Evolutionary conservation across 30 jellyfish, hydroid and myxozoan species (phyloP), one percentile per base, ranked within the genome.

Genomic region (Pseudorhiza aurosa): DNA sequence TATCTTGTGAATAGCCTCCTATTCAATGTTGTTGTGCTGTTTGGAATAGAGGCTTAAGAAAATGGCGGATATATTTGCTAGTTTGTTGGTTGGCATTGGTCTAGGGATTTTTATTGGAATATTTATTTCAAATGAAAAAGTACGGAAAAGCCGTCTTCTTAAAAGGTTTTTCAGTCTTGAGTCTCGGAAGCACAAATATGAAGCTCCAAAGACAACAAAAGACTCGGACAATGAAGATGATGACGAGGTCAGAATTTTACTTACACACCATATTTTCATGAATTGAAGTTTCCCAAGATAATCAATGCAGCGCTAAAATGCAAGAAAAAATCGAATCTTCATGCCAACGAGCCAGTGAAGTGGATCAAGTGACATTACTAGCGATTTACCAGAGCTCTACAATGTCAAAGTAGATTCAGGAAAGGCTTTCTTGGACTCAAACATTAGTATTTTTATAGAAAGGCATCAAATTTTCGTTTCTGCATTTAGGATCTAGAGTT

Each of bases 31-130:
- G 0, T 14, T 11, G 19, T 15, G 18, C 1, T 10, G 25, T 15
- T 47, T 17, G 62, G 35, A 19, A 53, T 4, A 15, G 67, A 53
- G 67, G 67, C 67, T 53, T 33, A 1, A n/a, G 11, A 74, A 74
- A 33, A 81, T 81, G 92, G 92, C 92, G 75, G 92, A 65, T 14
- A n/a, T 77, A 10, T 47, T 57, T 51, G 11, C 82, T 8, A 77
- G 82, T 49, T 17, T 77, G 28, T 1, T 77, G 12, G 27, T 65
- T 24, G 89, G 89, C 1, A 43, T 77, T 25, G 44, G 89, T 9
- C 28, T 77, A 43, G 89, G 89, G n/a, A 10, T 77, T 77, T 47
- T 47, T 25, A 51, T 77, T 28, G 89, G 89, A 14, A 8, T 60
- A 6, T 29, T 62, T 24, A 9, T 77, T 2, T 77, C 89, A 6